Conservation (phyloP, 1,140 invertebrate genomes). For the Augochlora pura region DNA sequence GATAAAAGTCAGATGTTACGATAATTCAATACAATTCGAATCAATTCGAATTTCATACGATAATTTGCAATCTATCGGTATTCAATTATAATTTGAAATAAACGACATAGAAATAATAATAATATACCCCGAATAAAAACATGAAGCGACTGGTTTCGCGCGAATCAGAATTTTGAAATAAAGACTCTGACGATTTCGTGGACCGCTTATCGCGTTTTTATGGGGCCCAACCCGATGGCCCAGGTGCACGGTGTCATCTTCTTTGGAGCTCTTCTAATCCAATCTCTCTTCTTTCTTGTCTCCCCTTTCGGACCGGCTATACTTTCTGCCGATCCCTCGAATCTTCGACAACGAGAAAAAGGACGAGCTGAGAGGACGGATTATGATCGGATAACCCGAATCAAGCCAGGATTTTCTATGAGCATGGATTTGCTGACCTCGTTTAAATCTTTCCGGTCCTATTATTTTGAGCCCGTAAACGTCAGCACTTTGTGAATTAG, state of each 20-base stretch:
- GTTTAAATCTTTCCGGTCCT: conserved; percentile 32
- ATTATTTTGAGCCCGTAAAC: conserved; percentile 27
- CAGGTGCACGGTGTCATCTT: background rate
- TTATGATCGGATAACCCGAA: conserved; percentile 50
- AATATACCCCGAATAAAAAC: no score
- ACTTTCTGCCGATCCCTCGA: conserved; percentile 13
- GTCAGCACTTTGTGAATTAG: conserved; percentile 33
- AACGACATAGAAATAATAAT: no score
- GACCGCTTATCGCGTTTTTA: background rate
- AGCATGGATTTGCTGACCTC: conserved; percentile 39
- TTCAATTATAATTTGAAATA: no score
- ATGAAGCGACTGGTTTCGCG: background rate
- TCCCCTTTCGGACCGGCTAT: conserved; percentile 8
- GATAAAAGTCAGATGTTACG: no score
- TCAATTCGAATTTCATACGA: no score
- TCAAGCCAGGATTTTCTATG: conserved; percentile 34
- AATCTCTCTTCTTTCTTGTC: conserved; percentile 19
- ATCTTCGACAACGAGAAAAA: conserved; percentile 27
- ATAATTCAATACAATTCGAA: no score
- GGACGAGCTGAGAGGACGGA: conserved; percentile 32
- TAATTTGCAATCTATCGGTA: no score
- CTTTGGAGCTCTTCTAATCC: conserved; percentile 13
- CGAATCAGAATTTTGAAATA: background rate
- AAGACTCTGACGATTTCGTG: background rate
- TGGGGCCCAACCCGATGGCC: background rate